A percentile compares a stretch with the other conserved stretches of the same genome.
phyloP scores from a whole-genome alignment of 2,888 invertebrate genomes.

The Holacanthella duospinosa region DNA sequence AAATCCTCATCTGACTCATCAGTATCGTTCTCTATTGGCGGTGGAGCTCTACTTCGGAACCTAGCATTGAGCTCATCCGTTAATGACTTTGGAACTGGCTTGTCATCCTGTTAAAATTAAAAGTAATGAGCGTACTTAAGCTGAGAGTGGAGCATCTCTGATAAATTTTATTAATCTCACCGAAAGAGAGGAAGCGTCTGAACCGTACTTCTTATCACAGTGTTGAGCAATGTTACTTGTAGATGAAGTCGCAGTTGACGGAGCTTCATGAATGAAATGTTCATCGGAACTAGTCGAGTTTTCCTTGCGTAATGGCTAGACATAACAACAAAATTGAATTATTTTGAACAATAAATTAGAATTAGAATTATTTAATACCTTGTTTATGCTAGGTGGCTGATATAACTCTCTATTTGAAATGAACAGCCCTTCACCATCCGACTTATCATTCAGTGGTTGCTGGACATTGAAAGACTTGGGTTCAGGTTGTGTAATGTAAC shows the following conservation, averaged over 20 bases:
- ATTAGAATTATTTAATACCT: not conserved
- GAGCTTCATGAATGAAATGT: not conserved
- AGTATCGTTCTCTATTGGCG: conserved; percentile 16
- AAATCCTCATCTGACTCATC: conserved; percentile 31
- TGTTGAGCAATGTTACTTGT: conserved; percentile 1
- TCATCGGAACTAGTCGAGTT: conserved; percentile 5
- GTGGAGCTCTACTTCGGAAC: conserved; percentile 8
- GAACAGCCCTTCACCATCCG: not conserved
- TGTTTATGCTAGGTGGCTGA: not conserved
- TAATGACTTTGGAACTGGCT: no score
- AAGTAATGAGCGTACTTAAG: no score
- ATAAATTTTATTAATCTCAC: no score
- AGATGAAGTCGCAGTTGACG: not conserved
- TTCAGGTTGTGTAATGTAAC: not conserved
- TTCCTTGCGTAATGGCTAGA: not conserved
- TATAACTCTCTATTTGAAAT: not conserved
- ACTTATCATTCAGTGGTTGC: not conserved
- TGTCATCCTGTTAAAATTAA: no score
- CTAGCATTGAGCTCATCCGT: conserved; percentile 8
- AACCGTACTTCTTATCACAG: not conserved
- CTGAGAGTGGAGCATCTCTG: no score
- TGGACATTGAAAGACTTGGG: not conserved
- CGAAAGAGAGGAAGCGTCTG: not conserved
- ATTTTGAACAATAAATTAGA: not conserved
- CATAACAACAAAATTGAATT: not conserved